Percentiles rank a stretch among this genome's conserved stretches.
Evolutionary conservation across 2,888 invertebrate species (phyloP).

Genomic region (Thera obeliscata): DNA sequence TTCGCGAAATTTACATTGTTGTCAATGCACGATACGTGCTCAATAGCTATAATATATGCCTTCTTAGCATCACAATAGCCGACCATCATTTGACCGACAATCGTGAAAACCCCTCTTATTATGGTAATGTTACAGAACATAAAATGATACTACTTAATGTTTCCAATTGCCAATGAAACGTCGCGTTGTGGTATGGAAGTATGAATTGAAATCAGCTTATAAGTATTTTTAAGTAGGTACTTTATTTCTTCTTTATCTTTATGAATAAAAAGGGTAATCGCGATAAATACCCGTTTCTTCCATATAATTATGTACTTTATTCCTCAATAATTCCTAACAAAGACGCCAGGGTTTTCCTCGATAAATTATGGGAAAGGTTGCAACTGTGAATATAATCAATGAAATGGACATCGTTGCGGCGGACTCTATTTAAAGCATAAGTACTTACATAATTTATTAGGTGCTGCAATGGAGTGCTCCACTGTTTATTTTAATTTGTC

Average conservation of each 20-base stretch:
- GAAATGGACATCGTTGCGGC: slow-evolving; percentile 33
- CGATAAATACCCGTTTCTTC: too few species aligned
- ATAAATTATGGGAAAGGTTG: slow-evolving; percentile 55
- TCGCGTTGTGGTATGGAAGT: slow-evolving; percentile 19
- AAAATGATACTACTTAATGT: too few species aligned
- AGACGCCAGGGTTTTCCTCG: slow-evolving; percentile 27
- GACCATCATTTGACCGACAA: slow-evolving; percentile 60
- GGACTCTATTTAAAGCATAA: slow-evolving; percentile 48
- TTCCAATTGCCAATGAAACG: slow-evolving; percentile 45
- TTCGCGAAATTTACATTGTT: slow-evolving; percentile 45
- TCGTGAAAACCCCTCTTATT: slow-evolving; percentile 59
- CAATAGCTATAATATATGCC: slow-evolving; percentile 65
- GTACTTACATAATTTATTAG: slow-evolving; percentile 63
- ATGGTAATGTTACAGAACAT: slow-evolving; percentile 53
- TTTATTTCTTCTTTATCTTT: neutral
- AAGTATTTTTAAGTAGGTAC: slow-evolving; percentile 8
- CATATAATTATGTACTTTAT: neutral
- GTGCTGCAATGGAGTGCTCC: slow-evolving; percentile 50
- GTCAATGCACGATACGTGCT: slow-evolving; percentile 47
- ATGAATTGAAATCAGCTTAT: slow-evolving; percentile 5
- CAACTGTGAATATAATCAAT: slow-evolving; percentile 51
- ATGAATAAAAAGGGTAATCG: too few species aligned
- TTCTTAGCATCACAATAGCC: slow-evolving; percentile 70
- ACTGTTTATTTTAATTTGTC: slow-evolving; percentile 51
- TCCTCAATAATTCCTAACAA: slow-evolving; percentile 15